Conservation (phyloP, 2,113 vertebrate genomes). For the Megaceryle maxima region DNA sequence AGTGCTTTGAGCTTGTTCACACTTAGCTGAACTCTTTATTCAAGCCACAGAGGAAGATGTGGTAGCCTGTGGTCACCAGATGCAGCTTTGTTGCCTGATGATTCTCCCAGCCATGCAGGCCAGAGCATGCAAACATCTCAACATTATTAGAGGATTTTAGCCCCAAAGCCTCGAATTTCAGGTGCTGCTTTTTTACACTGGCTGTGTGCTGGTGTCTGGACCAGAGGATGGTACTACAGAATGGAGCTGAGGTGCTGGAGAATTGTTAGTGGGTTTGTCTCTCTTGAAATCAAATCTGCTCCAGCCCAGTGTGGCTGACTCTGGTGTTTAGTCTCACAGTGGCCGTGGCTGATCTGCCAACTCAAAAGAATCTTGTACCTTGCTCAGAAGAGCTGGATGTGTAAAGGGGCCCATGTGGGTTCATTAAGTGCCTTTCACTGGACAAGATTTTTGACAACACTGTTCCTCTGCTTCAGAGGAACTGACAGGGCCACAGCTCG, state of each 20-base stretch:
- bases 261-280: neutral
- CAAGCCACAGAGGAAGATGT: neutral
- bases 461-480: neutral
- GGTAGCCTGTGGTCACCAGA: neutral
- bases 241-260: neutral
- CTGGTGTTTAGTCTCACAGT: neutral
- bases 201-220: neutral
- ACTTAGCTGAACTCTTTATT: neutral
- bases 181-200: slow-evolving; percentile 4
- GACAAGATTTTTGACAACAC: neutral
- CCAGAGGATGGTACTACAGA: neutral
- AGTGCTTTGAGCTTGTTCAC: neutral
- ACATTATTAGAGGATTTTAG: neutral
- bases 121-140: neutral
- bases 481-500: neutral
- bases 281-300: neutral
- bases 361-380: neutral
- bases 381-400: neutral
- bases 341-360: neutral
- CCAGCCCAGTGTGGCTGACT: neutral
- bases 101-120: neutral
- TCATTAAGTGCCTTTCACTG: slow-evolving; percentile 45
- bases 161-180: neutral
- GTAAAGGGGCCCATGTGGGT: neutral
- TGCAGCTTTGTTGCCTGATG: neutral